Evolutionary conservation across 1,140 invertebrate genomes (phyloP), one percentile per base, ranked within the genome.

Genomic region (Eubasilissa regina): DNA sequence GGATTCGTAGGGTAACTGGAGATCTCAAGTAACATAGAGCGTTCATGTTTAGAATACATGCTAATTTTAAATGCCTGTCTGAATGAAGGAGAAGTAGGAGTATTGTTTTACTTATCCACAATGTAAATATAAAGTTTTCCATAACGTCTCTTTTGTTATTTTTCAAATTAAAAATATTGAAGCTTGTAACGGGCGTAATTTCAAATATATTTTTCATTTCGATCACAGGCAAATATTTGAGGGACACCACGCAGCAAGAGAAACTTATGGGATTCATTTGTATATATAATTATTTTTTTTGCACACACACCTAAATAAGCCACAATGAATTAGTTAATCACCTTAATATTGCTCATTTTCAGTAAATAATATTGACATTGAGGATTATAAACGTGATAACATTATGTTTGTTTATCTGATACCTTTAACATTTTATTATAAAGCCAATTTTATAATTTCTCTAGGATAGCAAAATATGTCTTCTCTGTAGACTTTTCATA

Each of bases 11-110:
- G 66, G 25, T 64, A 51, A 19, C 56, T 15, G 73, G 55, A 81
- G 80, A 81, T 81, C 80, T 81, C 80, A 81, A 47, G 62, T 79
- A 77, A 81, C 44, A 13, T 77, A 77, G 51, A 80, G 64, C 47
- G 45, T 66, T 80, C 75, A 72, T 75, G 75, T 77, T 73, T 79
- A 78, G 62, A 48, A 64, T 48, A 78, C 43, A 78, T 55, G 11
- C 12, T 79, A 66, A 66, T 66, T 48, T 78, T 55, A 58, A 47
- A 35, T 68, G 15, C 25, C 35, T 53, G 70, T 48, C 35, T 48
- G 70, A n/a, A 47, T 4, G 48, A n/a, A 25, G 53, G 17, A 4
- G 17, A 68, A 12, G 7, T 56, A 53, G 48, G 19, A 53, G 44
- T 73, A 35, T 56, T 55, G 21, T 66, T 15, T 64, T 66, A 43